Evolutionary conservation across 2,888 invertebrate species (phyloP), one percentile per base, ranked within the genome.

Genomic region (Cremastinae sp.): DNA sequence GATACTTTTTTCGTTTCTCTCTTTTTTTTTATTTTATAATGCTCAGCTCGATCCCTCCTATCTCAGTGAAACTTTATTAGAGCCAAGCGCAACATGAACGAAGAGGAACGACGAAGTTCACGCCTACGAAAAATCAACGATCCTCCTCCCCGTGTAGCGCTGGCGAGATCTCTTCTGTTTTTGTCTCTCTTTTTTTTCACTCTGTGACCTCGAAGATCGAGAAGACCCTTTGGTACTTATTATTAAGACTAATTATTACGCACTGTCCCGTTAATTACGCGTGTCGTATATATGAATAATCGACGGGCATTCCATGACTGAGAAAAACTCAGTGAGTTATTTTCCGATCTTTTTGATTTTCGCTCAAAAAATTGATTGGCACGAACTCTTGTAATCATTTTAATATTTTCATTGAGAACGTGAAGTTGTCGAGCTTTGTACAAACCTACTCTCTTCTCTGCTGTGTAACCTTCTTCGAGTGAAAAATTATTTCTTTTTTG

Each of bases 231-330:
- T 66, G 76, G 73, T 75, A 78, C 78, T 79, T 80, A 81, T 81
- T 79, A 81, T 79, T 76, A 59, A 43, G 61, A 65, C 80, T 79
- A 78, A 80, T 81, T 78, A 76, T 81, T 79, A 74, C 73, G 75
- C 66, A 61, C 65, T 56, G 72, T 79, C 62, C 66, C 74, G 74
- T 79, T 74, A 76, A 77, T 79, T 78, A 72, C 68, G 59, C 77
- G 61, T 77, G 65, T 75, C 45, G 22, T 64, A 61, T n/a, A n/a
- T 47, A 75, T 78, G 72, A 75, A 58, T 78, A 69, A 70, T 66
- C 73, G 51, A 75, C 75, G 70, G 65, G 53, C 5, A 28, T 5
- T 28, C 56, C 56, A 20, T 61, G 76, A 69, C 61, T 41, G 53
- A 53, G 54, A n/a, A 43, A 14, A n/a, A 28, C 5, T 28, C 41